A percentile compares a stretch with the other conserved stretches of the same genome.
Conservation (phyloP, 1,140 invertebrate species). For the Sycophila sp. region DNA sequence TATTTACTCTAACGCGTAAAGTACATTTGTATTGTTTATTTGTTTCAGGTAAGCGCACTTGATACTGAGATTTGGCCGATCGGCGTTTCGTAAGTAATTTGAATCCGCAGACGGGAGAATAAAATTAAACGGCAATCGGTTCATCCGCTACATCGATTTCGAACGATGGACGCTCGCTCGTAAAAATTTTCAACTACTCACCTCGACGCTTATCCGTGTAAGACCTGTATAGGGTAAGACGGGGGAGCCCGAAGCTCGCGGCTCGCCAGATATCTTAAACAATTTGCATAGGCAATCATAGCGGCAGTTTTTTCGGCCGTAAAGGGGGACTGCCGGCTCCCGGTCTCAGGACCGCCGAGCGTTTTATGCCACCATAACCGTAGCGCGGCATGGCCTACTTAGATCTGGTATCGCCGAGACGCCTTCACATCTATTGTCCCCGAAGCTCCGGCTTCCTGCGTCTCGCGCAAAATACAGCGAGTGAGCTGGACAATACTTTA, state of each 20-base stretch:
- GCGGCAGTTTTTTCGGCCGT: slow-evolving; percentile 64
- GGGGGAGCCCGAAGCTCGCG: slow-evolving; percentile 1
- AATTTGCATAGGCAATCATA: slow-evolving; percentile 68
- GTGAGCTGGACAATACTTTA: slow-evolving; percentile 56
- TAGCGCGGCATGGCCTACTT: slow-evolving; percentile 66
- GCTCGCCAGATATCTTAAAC: slow-evolving; percentile 65
- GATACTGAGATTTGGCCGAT: background rate
- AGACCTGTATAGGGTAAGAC: background rate
- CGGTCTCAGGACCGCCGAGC: slow-evolving; percentile 38
- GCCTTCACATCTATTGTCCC: slow-evolving; percentile 39
- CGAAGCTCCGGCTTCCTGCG: slow-evolving; percentile 30
- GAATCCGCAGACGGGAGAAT: background rate
- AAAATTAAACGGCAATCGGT: too few species aligned
- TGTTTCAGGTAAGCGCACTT: background rate
- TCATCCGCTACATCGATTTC: too few species aligned
- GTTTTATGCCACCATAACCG: slow-evolving; percentile 66
- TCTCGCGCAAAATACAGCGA: slow-evolving; percentile 37
- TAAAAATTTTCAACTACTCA: slow-evolving; percentile 10
- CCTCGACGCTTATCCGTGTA: background rate
- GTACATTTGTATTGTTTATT: background rate
- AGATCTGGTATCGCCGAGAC: slow-evolving; percentile 64
- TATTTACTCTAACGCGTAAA: too few species aligned
- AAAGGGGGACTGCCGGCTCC: slow-evolving; percentile 51
- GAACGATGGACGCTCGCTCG: too few species aligned
- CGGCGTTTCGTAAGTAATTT: background rate